Percentiles rank a stretch among this genome's conserved stretches.
Evolutionary conservation across 2,888 invertebrate species (phyloP).

Genomic region (Heteromyza rotundicornis): DNA sequence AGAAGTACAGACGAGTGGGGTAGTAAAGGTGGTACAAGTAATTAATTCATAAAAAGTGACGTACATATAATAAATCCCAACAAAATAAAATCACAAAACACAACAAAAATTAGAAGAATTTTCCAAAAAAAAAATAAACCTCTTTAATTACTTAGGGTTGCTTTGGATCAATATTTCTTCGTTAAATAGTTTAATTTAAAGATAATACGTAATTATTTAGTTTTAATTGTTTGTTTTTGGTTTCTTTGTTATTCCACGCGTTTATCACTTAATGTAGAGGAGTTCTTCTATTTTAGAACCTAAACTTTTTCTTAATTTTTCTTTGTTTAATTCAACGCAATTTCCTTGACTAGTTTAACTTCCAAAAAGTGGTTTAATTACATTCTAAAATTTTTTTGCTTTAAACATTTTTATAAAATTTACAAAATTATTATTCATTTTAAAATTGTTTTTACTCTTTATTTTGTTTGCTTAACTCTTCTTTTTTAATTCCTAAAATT

Average conservation of each 20-base stretch:
- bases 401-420: slow-evolving; percentile 49
- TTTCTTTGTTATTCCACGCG: slow-evolving; percentile 25
- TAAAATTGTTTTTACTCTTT: slow-evolving; percentile 28
- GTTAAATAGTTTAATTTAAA: slow-evolving; percentile 25
- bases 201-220: neutral
- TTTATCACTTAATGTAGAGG: slow-evolving; percentile 23
- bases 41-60: slow-evolving; percentile 16
- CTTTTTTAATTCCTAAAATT: slow-evolving; percentile 33
- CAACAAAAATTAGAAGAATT: too few species aligned
- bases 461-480: slow-evolving; percentile 32
- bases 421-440: slow-evolving; percentile 52
- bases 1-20: too few species aligned
- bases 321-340: slow-evolving; percentile 35
- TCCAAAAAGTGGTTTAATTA: slow-evolving; percentile 12
- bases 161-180: neutral
- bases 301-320: slow-evolving; percentile 37
- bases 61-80: slow-evolving; percentile 2
- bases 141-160: slow-evolving; percentile 11
- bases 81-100: neutral
- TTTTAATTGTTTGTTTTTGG: neutral
- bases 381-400: neutral
- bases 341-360: slow-evolving; percentile 35
- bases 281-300: slow-evolving; percentile 21
- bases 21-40: slow-evolving; percentile 7
- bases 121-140: neutral